A percentile compares a stretch with the other conserved stretches of the same genome.
Evolutionary conservation across 2,888 invertebrate genomes (phyloP).

Genomic region (Hipparchia sbordonii): DNA sequence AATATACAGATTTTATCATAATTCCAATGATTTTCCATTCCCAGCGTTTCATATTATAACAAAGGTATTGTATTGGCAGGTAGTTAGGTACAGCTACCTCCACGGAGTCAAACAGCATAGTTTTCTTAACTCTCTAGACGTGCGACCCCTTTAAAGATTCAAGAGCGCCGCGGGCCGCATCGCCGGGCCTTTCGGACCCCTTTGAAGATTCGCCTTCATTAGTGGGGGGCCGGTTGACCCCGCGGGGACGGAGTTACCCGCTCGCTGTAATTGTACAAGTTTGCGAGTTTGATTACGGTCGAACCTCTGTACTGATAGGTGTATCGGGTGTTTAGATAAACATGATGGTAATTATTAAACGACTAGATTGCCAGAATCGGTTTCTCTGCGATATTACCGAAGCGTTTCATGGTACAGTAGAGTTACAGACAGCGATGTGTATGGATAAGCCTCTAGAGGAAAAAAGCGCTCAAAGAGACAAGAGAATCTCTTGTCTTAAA

Average conservation of each 20-base stretch:
- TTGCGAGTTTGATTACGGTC: constrained; percentile 30
- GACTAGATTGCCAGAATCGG: neutral
- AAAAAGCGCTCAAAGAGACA: too few species aligned
- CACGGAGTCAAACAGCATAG: constrained; percentile 29
- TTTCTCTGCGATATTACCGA: too few species aligned
- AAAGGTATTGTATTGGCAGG: neutral
- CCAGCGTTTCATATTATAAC: too few species aligned
- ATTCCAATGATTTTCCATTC: too few species aligned
- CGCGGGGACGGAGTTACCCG: constrained; percentile 57
- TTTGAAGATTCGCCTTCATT: constrained; percentile 81
- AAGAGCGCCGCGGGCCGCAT: constrained; percentile 67
- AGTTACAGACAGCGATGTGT: too few species aligned
- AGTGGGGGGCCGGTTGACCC: constrained; percentile 66
- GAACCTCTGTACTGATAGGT: constrained; percentile 24
- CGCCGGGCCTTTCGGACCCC: constrained; percentile 62
- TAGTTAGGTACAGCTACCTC: neutral
- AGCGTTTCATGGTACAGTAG: too few species aligned
- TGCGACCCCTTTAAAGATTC: constrained; percentile 75
- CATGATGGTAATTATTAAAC: neutral
- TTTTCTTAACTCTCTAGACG: constrained; percentile 43
- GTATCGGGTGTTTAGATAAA: constrained; percentile 28
- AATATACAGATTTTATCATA: too few species aligned
- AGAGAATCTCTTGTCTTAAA: too few species aligned
- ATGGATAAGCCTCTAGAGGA: too few species aligned
- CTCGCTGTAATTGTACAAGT: constrained; percentile 39